Conservation (phyloP, 2,888 invertebrate species). For the Acanthococcus lagerstroemiae region DNA sequence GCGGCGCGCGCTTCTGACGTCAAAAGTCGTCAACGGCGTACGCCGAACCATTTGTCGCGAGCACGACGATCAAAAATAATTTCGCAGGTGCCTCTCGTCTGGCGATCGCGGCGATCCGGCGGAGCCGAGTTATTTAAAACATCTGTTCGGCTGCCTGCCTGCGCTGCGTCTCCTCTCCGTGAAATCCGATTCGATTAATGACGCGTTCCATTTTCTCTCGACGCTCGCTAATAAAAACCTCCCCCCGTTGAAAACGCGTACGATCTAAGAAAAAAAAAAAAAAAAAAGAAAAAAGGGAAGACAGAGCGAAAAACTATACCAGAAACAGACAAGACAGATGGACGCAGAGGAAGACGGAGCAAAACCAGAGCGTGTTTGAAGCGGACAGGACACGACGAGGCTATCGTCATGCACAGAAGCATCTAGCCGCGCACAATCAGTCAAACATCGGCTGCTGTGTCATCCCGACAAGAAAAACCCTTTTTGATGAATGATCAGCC, state of each 20-base stretch:
- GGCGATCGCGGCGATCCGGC: background rate
- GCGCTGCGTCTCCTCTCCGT: background rate
- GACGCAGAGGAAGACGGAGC: background rate
- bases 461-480: conserved; percentile 3
- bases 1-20: background rate
- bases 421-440: background rate
- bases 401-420: too few relatives aligned
- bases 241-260: too few relatives aligned
- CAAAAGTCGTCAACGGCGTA: background rate
- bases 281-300: too few relatives aligned
- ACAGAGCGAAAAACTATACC: too few relatives aligned
- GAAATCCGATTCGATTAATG: conserved; percentile 9
- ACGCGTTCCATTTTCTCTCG: background rate
- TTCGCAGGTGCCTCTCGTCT: conserved; percentile 25
- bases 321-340: background rate
- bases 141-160: conserved; percentile 2
- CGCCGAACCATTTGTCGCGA: background rate
- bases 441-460: conserved; percentile 6
- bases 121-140: conserved; percentile 13
- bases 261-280: too few relatives aligned
- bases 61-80: conserved; percentile 26
- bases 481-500: conserved; percentile 21
- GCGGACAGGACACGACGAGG: background rate
- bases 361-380: background rate
- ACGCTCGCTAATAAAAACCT: too few relatives aligned